Evolutionary conservation across 2,888 invertebrate species (phyloP), one percentile per base, ranked within the genome.

Genomic region (Drosophila cognata): DNA sequence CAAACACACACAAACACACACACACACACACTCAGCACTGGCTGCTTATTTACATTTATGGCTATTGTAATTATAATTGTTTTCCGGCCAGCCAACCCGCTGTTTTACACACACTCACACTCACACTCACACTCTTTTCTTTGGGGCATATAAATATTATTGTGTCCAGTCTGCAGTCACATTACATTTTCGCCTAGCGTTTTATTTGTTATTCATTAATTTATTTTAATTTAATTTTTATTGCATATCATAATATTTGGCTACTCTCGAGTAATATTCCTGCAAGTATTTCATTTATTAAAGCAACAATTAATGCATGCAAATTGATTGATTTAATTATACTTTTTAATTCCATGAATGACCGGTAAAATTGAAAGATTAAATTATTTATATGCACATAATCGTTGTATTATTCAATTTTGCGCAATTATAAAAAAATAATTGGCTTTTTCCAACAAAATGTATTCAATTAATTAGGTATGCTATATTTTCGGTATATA

Each of bases 31-130:
- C 21, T 21, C 21, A 41, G 46, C 38, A 36, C 25, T 35, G n/a
- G n/a, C 38, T 71, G 63, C 64, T 71, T 63, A 68, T 81, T 85
- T 72, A 81, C 88, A 88, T 85, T 85, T 83, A 85, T 85, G 83
- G 69, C 78, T 64, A 76, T 83, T 83, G 77, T 83, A 77, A 88
- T 88, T 88, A 85, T 81, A 85, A 83, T 85, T 83, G 77, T 68
- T 72, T 72, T 72, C 48, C 51, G 62, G 51, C 55, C 58, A 59
- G 46, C 31, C 74, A 52, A 36, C 70, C 36, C 51, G 56, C 55
- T 63, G 55, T 18, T 56, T 60, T 55, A 46, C 64, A 77, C 46
- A 48, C 61, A 41, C 31, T 18, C 69, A 61, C 25, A 59, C 38
- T 50, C 46, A 48, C 61, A 41, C 31, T 18, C 69, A 61, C 25